Evolutionary conservation across 2,113 vertebrate species (phyloP), one percentile per base, ranked within the genome.

Genomic region (Poecile atricapillus): DNA sequence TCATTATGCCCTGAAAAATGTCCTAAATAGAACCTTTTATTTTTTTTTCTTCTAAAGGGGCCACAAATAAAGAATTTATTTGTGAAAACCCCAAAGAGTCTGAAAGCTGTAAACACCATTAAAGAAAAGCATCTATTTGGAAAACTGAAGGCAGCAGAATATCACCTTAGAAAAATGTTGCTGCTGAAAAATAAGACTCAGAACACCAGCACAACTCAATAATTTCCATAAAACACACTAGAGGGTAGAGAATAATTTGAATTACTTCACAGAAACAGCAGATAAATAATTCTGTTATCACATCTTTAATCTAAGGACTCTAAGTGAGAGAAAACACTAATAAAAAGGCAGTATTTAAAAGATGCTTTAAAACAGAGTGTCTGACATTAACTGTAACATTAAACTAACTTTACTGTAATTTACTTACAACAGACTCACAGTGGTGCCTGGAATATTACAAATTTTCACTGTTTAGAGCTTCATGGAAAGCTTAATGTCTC

Each of bases 291-390:
- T 77, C 53, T 86, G 31, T 55, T 92, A 70, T 39, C 67, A 56
- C 53, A 77, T 80, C n/a, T 80, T 86, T 90, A 92, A 69, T 74
- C 76, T 65, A 86, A 79, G 30, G 68, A 86, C 59, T 58, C 1
- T 43, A 91, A 83, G 35, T 22, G 44, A 92, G 55, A 70, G 46
- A 70, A 96, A 94, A 70, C 64, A 64, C 59, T 93, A 86, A 95
- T 67, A 74, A 95, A 94, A 93, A 94, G 47, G 50, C 47, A 83
- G 60, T 59, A 74, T 90, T 92, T 92, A 90, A 93, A 90, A 79
- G 41, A 62, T 62, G 35, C 43, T 93, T 80, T 81, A 63, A 86
- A 97, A 74, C 25, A 94, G 58, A 92, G 43, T 35, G 11, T 55
- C 28, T 93, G 83, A 30, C 75, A 77, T 92, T 93, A 97, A 83